Conservation (phyloP, 2,888 invertebrate genomes). For the Syrphus vitripennis region DNA sequence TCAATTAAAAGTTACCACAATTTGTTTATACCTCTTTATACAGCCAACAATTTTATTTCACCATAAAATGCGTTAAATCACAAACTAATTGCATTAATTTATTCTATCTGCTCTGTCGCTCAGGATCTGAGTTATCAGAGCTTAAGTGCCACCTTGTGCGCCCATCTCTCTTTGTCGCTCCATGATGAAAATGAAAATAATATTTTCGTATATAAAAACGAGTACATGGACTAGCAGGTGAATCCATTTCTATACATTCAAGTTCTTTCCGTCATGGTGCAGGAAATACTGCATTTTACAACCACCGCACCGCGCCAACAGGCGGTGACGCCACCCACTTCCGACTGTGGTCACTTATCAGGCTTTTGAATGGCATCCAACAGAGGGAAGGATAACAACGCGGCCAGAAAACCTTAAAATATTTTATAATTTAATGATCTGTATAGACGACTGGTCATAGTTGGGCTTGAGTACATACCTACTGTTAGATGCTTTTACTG, state of each 20-base stretch:
- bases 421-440: conserved; percentile 63
- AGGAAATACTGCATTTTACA: background rate
- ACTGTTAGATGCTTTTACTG: conserved; percentile 33
- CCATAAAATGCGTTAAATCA: conserved; percentile 55
- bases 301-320: background rate
- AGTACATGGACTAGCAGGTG: conserved; percentile 43
- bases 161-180: background rate
- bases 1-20: conserved; percentile 58
- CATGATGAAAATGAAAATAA: conserved; percentile 30
- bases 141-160: conserved; percentile 39
- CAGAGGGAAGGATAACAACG: conserved; percentile 36
- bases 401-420: conserved; percentile 52
- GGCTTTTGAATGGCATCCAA: conserved; percentile 41
- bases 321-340: too few relatives aligned
- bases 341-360: conserved; percentile 51
- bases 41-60: conserved; percentile 15
- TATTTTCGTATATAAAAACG: background rate
- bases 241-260: conserved; percentile 19
- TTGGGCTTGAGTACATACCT: background rate
- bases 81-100: conserved; percentile 65
- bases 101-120: conserved; percentile 29
- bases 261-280: background rate
- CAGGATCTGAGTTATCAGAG: conserved; percentile 19
- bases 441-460: background rate
- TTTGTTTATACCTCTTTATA: conserved; percentile 23